phyloP scores from a whole-genome alignment of 2,888 invertebrate genomes.

The Metellina segmentata region DNA sequence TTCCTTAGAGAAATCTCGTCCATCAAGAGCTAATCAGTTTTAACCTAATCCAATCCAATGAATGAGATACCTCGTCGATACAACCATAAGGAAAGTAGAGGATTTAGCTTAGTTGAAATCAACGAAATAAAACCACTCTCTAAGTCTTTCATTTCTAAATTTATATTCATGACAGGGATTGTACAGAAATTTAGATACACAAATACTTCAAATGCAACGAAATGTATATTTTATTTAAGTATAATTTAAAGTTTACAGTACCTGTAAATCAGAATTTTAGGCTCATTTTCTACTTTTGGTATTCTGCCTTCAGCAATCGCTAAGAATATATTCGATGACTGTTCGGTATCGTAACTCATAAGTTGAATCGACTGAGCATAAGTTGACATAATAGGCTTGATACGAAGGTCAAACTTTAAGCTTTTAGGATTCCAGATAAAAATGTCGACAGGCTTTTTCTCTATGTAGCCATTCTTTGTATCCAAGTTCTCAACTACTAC shows the following conservation, averaged over 20 bases:
- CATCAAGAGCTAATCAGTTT: too few relatives aligned
- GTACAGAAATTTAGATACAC: too few relatives aligned
- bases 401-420: slow-evolving; percentile 24
- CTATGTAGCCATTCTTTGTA: neutral
- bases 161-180: too few relatives aligned
- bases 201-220: too few relatives aligned
- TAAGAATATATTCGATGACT: slow-evolving; percentile 35
- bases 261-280: slow-evolving; percentile 60
- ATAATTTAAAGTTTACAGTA: neutral
- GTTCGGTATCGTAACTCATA: slow-evolving; percentile 26
- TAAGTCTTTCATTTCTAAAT: too few relatives aligned
- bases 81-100: too few relatives aligned
- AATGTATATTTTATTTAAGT: too few relatives aligned
- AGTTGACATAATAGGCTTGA: slow-evolving; percentile 43
- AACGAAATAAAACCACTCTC: too few relatives aligned
- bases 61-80: too few relatives aligned
- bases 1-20: too few relatives aligned
- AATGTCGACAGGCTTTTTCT: slow-evolving; percentile 46
- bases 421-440: slow-evolving; percentile 57
- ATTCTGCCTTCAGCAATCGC: slow-evolving; percentile 52
- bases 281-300: slow-evolving; percentile 56
- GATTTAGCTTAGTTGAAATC: too few relatives aligned
- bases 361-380: slow-evolving; percentile 60
- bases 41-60: too few relatives aligned
- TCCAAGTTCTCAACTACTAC: slow-evolving; percentile 32